Percentiles rank a stretch among this genome's conserved stretches.
Conservation (phyloP, 2,797 vertebrate species). For the Cyprinella venusta region DNA sequence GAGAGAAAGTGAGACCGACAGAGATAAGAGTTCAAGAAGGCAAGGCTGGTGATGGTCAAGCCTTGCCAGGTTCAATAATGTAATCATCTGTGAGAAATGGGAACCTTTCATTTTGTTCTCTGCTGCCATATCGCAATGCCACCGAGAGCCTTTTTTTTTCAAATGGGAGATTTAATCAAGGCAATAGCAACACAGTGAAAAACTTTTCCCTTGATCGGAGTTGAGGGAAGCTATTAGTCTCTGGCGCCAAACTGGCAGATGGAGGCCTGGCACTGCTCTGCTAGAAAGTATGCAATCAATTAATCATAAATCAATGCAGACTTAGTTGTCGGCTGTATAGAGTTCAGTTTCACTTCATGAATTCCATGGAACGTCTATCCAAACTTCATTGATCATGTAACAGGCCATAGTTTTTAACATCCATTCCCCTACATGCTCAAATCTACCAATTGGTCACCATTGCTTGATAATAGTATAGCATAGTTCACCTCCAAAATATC, state of each 20-base stretch:
- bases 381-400: neutral
- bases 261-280: conserved; percentile 43
- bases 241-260: conserved; percentile 52
- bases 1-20: neutral
- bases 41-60: conserved; percentile 62
- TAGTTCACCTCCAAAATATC: neutral
- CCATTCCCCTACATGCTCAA: neutral
- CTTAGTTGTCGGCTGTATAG: conserved; percentile 21
- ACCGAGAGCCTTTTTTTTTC: conserved; percentile 62
- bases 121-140: conserved; percentile 59
- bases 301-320: conserved; percentile 48
- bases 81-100: conserved; percentile 71
- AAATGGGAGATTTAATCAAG: conserved; percentile 76
- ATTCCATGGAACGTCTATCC: neutral
- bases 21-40: conserved; percentile 17
- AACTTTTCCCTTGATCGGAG: conserved; percentile 71
- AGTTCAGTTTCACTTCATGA: neutral
- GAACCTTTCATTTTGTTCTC: conserved; percentile 66
- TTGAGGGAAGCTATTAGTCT: conserved; percentile 66
- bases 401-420: neutral
- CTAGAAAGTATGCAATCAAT: conserved; percentile 38
- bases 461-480: neutral
- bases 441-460: neutral
- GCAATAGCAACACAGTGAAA: conserved; percentile 65
- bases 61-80: conserved; percentile 70